Conservation (phyloP, 2,113 vertebrate species). For the Condylura cristata region DNA sequence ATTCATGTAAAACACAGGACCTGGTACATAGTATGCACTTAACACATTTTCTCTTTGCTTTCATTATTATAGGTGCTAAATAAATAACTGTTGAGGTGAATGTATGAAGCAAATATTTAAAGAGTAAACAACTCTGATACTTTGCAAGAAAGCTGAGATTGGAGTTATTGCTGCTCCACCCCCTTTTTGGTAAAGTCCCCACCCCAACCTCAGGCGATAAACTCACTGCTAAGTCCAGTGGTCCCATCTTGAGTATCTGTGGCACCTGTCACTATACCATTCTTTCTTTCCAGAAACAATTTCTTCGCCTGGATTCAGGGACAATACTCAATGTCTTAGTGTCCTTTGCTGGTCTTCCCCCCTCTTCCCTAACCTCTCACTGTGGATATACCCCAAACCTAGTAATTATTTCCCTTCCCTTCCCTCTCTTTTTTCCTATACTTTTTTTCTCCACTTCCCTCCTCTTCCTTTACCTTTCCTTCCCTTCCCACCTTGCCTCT, state of each 20-base stretch:
- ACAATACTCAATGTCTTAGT: not conserved
- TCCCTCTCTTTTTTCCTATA: no score
- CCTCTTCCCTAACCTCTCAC: not conserved
- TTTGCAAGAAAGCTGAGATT: not conserved
- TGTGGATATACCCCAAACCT: not conserved
- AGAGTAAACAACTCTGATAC: not conserved
- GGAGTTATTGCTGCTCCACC: not conserved
- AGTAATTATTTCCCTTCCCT: no score
- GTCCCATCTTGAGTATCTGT: not conserved
- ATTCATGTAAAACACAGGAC: not conserved
- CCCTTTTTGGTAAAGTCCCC: not conserved
- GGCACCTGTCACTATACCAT: not conserved
- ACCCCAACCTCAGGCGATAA: not conserved
- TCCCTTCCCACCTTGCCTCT: no score
- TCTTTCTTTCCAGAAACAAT: not conserved
- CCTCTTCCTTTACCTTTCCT: no score
- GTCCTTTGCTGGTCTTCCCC: not conserved
- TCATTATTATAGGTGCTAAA: not conserved
- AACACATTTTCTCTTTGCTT: not conserved
- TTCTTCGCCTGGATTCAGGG: not conserved
- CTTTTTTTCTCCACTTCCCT: no score
- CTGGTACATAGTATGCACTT: not conserved
- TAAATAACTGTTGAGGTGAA: not conserved
- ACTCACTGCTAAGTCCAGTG: not conserved
- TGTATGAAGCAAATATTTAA: not conserved